phyloP scores from a whole-genome alignment of 2,113 vertebrate species.

The Lycaon pictus region DNA sequence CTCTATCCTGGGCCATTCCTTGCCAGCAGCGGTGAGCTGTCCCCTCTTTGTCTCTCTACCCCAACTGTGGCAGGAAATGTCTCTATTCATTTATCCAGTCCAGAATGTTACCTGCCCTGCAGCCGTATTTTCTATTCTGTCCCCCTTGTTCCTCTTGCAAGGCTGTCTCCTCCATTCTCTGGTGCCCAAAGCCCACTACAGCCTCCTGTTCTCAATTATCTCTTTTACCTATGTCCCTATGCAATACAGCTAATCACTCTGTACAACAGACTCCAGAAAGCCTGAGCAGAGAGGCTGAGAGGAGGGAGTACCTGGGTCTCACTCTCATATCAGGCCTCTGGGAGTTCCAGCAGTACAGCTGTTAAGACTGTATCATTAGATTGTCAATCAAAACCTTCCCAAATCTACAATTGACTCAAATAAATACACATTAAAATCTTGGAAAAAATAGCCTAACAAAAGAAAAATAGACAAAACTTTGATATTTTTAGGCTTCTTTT shows the following conservation, averaged over 20 bases:
- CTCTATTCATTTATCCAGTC: neutral
- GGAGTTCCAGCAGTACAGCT: neutral
- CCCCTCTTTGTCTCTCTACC: neutral
- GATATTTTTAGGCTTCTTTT: neutral
- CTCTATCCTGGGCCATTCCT: neutral
- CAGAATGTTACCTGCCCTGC: neutral
- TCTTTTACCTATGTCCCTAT: neutral
- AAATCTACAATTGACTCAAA: constrained; percentile 17
- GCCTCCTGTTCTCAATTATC: neutral
- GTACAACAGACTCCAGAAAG: neutral
- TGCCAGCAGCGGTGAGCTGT: neutral
- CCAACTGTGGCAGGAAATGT: neutral
- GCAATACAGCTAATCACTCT: neutral
- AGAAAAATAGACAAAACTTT: neutral
- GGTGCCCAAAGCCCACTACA: neutral
- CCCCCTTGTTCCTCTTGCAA: neutral
- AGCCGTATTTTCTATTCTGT: neutral
- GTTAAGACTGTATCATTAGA: neutral
- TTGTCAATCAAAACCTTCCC: neutral
- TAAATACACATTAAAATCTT: neutral
- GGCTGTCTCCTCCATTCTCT: neutral
- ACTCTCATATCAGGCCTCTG: neutral
- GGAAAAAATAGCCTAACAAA: neutral
- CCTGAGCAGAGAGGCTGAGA: neutral
- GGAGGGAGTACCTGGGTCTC: neutral